Conservation (phyloP, 1,140 invertebrate species). For the Tetramorium parvispinum region DNA sequence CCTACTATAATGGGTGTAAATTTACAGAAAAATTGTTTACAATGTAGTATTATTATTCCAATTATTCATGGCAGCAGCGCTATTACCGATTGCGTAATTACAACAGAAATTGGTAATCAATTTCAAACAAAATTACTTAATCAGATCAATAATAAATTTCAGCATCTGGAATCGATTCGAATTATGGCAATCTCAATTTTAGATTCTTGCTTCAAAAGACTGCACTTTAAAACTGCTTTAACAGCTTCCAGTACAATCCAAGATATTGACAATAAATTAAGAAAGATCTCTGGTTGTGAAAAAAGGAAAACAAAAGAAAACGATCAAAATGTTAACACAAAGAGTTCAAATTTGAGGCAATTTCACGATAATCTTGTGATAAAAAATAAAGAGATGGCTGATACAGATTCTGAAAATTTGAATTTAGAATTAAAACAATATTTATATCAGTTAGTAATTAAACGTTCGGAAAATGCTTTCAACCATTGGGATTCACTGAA, state of each 20-base stretch:
- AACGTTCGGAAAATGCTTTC: neutral
- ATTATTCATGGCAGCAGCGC: constrained; percentile 7
- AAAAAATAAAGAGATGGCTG: constrained; percentile 1
- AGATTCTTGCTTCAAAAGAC: constrained; percentile 13
- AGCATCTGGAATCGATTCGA: constrained; percentile 13
- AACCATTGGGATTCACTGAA: neutral
- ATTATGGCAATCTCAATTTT: constrained; percentile 18
- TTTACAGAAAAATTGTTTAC: no score
- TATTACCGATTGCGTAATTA: constrained; percentile 12
- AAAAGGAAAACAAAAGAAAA: no score
- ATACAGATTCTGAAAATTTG: neutral
- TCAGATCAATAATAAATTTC: constrained; percentile 21
- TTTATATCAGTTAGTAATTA: constrained; percentile 6
- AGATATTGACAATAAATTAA: neutral
- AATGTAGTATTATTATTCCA: neutral
- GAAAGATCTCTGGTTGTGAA: neutral
- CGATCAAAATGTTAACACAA: neutral
- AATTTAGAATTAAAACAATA: constrained; percentile 25
- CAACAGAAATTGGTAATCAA: constrained; percentile 28
- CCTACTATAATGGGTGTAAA: no score
- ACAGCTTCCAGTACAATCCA: constrained; percentile 5
- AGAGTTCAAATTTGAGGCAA: neutral
- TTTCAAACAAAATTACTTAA: neutral
- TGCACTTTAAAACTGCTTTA: constrained; percentile 12
- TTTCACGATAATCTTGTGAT: constrained; percentile 9